phyloP scores from a whole-genome alignment of 2,113 vertebrate genomes.

The Eulemur macaco region DNA sequence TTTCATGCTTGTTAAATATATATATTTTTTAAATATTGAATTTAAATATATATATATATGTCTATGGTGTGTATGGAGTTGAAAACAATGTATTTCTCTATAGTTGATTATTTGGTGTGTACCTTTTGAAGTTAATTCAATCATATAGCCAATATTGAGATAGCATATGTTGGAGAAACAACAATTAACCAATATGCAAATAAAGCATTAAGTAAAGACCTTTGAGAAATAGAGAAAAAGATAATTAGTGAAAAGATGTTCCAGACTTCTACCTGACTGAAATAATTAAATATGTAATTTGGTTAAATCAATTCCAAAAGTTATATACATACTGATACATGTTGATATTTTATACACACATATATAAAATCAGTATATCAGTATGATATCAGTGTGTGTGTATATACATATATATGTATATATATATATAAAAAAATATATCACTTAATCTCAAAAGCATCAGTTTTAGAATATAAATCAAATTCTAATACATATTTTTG shows the following conservation, averaged over 20 bases:
- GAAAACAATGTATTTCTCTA: background rate
- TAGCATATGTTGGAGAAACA: background rate
- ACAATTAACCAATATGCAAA: background rate
- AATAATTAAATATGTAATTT: background rate
- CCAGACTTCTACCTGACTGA: background rate
- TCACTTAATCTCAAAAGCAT: background rate
- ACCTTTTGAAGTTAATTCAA: background rate
- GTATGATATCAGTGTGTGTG: no score
- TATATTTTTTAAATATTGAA: background rate
- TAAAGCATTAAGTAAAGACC: background rate
- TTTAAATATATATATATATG: background rate
- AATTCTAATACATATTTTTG: background rate
- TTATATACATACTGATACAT: background rate
- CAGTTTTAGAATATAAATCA: background rate
- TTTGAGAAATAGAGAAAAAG: background rate
- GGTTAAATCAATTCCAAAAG: background rate
- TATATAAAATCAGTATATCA: background rate
- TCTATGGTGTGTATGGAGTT: background rate
- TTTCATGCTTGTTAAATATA: background rate
- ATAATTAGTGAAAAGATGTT: background rate
- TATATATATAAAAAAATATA: background rate
- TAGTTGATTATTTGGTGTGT: constrained; percentile 7
- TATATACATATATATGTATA: background rate
- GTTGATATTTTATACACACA: background rate
- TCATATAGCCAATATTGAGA: background rate